Percentiles rank a stretch among this genome's conserved stretches.
phyloP scores from a whole-genome alignment of 2,113 vertebrate genomes.

The Gadus macrocephalus region DNA sequence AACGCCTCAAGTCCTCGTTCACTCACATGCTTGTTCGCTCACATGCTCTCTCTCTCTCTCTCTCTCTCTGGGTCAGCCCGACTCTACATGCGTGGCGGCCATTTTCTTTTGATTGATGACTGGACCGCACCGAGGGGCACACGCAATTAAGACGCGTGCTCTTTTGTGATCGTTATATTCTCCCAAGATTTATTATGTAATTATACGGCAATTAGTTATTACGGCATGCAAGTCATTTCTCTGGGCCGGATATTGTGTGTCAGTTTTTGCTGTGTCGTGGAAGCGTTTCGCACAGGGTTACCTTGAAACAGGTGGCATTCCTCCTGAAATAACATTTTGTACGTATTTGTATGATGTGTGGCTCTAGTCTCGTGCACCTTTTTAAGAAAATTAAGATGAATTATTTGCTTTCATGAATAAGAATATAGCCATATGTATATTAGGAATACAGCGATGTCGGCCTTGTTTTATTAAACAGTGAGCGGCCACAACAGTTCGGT shows the following conservation, averaged over 20 bases:
- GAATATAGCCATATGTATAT: too few species aligned
- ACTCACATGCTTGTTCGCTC: not conserved
- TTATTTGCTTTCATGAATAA: too few species aligned
- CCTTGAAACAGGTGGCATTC: not conserved
- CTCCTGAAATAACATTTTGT: too few species aligned
- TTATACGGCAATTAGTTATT: slow-evolving; percentile 47
- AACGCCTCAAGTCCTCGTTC: slow-evolving; percentile 35
- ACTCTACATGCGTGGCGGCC: not conserved
- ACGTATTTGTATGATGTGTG: too few species aligned
- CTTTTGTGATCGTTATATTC: slow-evolving; percentile 39
- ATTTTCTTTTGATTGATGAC: slow-evolving; percentile 53
- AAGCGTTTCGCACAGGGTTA: not conserved
- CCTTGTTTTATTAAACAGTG: too few species aligned
- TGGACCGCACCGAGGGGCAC: slow-evolving; percentile 27
- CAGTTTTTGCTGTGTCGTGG: slow-evolving; percentile 9
- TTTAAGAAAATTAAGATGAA: too few species aligned
- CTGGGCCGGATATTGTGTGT: slow-evolving; percentile 15
- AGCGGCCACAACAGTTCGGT: too few species aligned
- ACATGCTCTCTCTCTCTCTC: not conserved
- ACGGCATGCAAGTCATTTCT: slow-evolving; percentile 24
- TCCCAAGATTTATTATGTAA: slow-evolving; percentile 60
- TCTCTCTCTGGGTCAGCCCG: not conserved
- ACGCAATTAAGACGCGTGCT: slow-evolving; percentile 48
- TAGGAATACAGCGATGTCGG: too few species aligned
- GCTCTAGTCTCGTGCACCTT: too few species aligned